These are phyloP conservation scores for Leuciscus idus DNA, from an alignment of 2,113 vertebrate genomes.

Conservation along the genomic window DNA sequence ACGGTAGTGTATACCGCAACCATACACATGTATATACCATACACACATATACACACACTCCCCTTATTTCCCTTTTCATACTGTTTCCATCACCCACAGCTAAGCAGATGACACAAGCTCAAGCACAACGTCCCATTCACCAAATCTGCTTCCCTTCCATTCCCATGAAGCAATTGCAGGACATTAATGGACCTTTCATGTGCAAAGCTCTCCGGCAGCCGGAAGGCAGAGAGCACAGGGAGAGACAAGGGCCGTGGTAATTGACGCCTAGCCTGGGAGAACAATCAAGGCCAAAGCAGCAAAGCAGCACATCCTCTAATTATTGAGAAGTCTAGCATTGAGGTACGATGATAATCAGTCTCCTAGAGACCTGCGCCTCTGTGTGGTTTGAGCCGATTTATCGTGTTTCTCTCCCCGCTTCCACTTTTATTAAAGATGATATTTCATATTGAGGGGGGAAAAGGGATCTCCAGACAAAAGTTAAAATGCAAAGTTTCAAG, in stretches of 20 bases:
- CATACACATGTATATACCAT: too few species aligned
- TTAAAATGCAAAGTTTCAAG: constrained; percentile 94
- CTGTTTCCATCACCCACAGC: constrained; percentile 1
- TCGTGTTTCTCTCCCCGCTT: constrained; percentile 79
- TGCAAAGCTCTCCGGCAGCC: constrained; percentile 78
- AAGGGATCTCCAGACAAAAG: constrained; percentile 88
- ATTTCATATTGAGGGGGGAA: constrained; percentile 85
- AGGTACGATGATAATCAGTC: constrained; percentile 96
- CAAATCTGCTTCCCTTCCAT: constrained; percentile 55
- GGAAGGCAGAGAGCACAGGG: constrained; percentile 71
- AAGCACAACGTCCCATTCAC: constrained; percentile 46
- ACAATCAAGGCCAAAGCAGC: constrained; percentile 84
- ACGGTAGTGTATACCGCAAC: too few species aligned
- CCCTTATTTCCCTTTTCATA: neutral
- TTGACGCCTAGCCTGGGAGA: constrained; percentile 86
- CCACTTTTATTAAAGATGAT: constrained; percentile 96
- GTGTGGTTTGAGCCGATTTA: constrained; percentile 92
- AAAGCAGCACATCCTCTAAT: constrained; percentile 86
- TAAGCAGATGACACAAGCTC: constrained; percentile 41
- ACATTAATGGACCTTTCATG: constrained; percentile 87
- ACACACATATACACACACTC: too few species aligned
- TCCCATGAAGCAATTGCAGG: constrained; percentile 78
- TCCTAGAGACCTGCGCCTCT: constrained; percentile 90
- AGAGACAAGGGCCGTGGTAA: constrained; percentile 84
- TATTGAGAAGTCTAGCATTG: constrained; percentile 79